These are phyloP conservation scores for Miltochrista miniata DNA, from an alignment of 2,888 invertebrate species.

Conservation along the genomic window DNA sequence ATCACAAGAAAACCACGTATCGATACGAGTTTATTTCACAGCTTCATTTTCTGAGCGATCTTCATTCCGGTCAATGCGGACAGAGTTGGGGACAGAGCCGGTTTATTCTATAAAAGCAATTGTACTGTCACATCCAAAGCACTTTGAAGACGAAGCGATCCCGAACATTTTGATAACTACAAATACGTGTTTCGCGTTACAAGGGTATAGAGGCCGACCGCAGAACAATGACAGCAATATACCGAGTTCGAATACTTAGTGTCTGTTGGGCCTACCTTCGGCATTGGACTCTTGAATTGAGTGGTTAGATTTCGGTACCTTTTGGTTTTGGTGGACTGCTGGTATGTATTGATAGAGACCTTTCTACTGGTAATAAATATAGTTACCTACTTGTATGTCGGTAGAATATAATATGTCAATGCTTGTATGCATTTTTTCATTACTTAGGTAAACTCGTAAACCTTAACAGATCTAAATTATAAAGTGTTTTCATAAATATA, in stretches of 20 bases:
- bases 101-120: conserved; percentile 32
- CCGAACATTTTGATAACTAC: conserved; percentile 60
- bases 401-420: too few relatives aligned
- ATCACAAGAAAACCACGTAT: conserved; percentile 3
- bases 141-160: conserved; percentile 48
- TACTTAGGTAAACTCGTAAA: too few relatives aligned
- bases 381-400: too few relatives aligned
- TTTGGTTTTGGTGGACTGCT: conserved; percentile 6
- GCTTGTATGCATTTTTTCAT: too few relatives aligned
- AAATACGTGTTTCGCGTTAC: conserved; percentile 63
- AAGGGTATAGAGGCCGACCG: conserved; percentile 55
- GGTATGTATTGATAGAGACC: too few relatives aligned
- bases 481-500: too few relatives aligned
- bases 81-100: conserved; percentile 13
- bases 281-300: conserved; percentile 48
- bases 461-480: too few relatives aligned
- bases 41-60: conserved; percentile 15
- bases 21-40: conserved; percentile 13
- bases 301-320: conserved; percentile 34
- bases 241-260: conserved; percentile 63
- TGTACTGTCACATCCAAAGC: conserved; percentile 38
- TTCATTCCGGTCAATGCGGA: conserved; percentile 15
- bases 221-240: conserved; percentile 67
- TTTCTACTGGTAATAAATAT: too few relatives aligned
- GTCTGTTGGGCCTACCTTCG: conserved; percentile 51